Percentiles rank a stretch among this genome's conserved stretches.
phyloP scores from a whole-genome alignment of 2,888 invertebrate genomes.

The Sinohyriopsis cumingii region DNA sequence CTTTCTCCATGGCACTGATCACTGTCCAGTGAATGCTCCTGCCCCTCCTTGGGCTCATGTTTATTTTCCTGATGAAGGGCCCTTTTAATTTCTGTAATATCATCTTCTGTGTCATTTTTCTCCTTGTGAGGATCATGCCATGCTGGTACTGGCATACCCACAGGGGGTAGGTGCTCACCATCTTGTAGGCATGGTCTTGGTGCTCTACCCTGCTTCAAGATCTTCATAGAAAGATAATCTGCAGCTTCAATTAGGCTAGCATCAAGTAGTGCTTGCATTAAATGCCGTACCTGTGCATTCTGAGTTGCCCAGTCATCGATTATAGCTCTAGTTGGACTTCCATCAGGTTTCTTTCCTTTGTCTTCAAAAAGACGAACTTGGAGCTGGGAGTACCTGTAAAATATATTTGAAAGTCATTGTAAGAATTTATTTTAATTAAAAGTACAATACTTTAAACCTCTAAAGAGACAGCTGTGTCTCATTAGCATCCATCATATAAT shows the following conservation, averaged over 20 bases:
- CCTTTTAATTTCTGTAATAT: not conserved
- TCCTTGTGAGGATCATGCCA: conserved; percentile 11
- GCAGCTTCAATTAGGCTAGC: conserved; percentile 48
- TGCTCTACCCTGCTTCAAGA: conserved; percentile 40
- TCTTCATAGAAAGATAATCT: conserved; percentile 45
- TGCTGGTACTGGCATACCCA: conserved; percentile 6
- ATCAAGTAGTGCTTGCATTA: conserved; percentile 36
- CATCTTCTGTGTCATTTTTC: not conserved
- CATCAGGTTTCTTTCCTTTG: conserved; percentile 28
- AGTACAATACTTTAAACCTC: no score
- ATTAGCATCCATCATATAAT: no score
- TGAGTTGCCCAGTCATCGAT: conserved; percentile 58
- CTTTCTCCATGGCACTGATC: not conserved
- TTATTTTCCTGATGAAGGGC: not conserved
- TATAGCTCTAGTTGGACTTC: conserved; percentile 43
- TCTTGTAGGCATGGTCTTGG: not conserved
- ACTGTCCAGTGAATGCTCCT: conserved; percentile 9
- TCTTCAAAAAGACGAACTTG: conserved; percentile 39
- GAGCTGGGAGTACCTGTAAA: conserved; percentile 27
- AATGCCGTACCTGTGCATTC: conserved; percentile 47
- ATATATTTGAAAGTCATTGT: no score
- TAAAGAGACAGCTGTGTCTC: no score
- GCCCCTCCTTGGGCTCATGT: conserved; percentile 1
- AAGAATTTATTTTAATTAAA: no score
- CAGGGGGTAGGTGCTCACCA: not conserved